phyloP scores from a whole-genome alignment of 1,140 invertebrate genomes.

The Limonius californicus region DNA sequence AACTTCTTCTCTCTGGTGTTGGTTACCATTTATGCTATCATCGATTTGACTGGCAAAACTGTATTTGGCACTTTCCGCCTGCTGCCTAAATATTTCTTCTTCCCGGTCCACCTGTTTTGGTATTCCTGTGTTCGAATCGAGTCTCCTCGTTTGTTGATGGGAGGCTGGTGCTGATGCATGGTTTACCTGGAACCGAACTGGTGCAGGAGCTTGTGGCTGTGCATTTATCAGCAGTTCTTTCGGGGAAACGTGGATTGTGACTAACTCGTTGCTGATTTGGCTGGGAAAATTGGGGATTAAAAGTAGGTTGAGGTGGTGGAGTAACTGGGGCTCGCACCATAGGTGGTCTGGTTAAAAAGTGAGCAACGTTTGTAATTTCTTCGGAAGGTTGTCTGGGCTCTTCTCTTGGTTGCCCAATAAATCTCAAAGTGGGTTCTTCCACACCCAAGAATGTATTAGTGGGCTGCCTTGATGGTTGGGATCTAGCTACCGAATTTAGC shows the following conservation, averaged over 20 bases:
- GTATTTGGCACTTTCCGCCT: conserved; percentile 45
- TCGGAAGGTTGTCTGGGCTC: neutral
- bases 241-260: no score
- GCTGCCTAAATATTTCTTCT: conserved; percentile 17
- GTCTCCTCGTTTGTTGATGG: neutral
- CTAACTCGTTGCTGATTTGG: no score
- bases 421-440: neutral
- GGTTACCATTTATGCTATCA: conserved; percentile 52
- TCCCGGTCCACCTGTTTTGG: neutral
- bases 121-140: neutral
- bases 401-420: neutral
- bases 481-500: no score
- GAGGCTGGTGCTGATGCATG: neutral
- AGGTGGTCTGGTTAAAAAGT: no score
- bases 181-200: no score
- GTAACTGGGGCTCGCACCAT: no score
- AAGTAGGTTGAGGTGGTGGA: no score
- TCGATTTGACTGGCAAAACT: conserved; percentile 48
- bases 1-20: conserved; percentile 48
- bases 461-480: no score
- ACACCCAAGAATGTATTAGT: neutral
- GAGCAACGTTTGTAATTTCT: no score
- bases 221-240: no score
- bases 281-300: no score
- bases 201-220: no score